Evolutionary conservation across 2,113 vertebrate species (phyloP), one percentile per base, ranked within the genome.

Genomic region (Tauraco erythrolophus): DNA sequence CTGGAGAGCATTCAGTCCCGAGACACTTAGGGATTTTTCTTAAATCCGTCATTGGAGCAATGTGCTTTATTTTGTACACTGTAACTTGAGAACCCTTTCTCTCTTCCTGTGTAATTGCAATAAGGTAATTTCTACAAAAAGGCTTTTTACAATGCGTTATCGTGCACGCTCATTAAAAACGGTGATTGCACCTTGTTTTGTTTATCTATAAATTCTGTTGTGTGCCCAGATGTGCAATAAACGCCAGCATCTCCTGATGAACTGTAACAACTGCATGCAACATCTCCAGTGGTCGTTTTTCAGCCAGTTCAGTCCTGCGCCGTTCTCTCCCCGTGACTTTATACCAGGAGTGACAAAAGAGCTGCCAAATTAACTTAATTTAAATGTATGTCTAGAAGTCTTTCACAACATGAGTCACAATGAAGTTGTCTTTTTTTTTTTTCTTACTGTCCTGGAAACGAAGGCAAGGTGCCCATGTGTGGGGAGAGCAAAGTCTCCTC

Each of bases 141-240:
- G 87, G 75, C 74, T 91, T 98, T 98, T 98, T 98, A 98, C 97
- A 98, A 97, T 88, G 98, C 97, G 94, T 96, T 98, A 95, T n/a
- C 4, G 15, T 97, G 96, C 92, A 96, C 87, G 22, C 69, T 97
- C 68, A 78, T 78, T 95, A 93, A 96, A 85, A 82, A 66, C 57
- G 94, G 95, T 96, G 94, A 90, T 45, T 88, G 94, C 89, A 93
- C 93, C 75, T 96, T 94, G 56, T 94, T 96, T 97, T 60, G 27
- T 92, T 92, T 88, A 64, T 87, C 86, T 61, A 89, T 43, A 68
- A 96, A 84, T 79, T 43, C 87, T 92, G 31, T 84, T 77, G 33
- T 28, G 68, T 56, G 46, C 71, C 56, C 74, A 75, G 51, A 92
- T 72, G 92, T 96, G 95, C 96, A 97, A 92, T 97, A 96, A 96